A percentile compares a stretch with the other conserved stretches of the same genome.
phyloP scores from a whole-genome alignment of 2,113 vertebrate genomes.

The Halcyon malimbica region DNA sequence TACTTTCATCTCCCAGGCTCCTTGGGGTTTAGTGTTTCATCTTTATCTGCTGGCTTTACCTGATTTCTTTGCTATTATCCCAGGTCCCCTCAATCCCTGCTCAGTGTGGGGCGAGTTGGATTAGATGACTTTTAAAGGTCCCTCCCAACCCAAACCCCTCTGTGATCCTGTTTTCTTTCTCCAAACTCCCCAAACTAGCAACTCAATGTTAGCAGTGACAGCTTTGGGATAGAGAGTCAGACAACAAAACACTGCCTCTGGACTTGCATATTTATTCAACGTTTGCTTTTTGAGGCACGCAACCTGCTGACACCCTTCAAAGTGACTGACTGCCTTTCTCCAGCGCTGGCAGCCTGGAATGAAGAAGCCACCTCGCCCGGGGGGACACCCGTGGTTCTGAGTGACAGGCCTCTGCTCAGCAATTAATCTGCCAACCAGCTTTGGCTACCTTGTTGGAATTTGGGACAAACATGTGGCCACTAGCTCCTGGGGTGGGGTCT shows the following conservation, averaged over 20 bases:
- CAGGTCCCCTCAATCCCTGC: neutral
- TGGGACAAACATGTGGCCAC: neutral
- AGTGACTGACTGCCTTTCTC: neutral
- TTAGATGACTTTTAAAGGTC: neutral
- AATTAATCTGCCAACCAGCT: conserved; percentile 24
- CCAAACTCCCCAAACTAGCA: neutral
- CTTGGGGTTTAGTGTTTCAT: neutral
- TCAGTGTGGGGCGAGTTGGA: no score
- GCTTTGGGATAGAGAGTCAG: neutral
- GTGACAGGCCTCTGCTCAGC: neutral
- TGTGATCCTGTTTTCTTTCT: neutral
- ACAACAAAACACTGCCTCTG: neutral
- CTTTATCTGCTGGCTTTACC: neutral
- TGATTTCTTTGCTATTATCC: neutral
- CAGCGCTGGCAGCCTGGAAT: neutral
- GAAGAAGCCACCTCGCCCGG: neutral
- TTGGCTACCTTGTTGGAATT: neutral
- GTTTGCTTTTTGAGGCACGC: neutral
- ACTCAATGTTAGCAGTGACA: neutral
- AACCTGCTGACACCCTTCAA: neutral
- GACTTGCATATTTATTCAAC: neutral
- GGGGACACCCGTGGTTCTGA: neutral
- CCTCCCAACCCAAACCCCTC: neutral
- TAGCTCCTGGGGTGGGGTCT: neutral
- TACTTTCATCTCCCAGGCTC: neutral